These are phyloP conservation scores for Auanema freiburgensis DNA, from an alignment of 2,888 invertebrate genomes.

Conservation along the genomic window DNA sequence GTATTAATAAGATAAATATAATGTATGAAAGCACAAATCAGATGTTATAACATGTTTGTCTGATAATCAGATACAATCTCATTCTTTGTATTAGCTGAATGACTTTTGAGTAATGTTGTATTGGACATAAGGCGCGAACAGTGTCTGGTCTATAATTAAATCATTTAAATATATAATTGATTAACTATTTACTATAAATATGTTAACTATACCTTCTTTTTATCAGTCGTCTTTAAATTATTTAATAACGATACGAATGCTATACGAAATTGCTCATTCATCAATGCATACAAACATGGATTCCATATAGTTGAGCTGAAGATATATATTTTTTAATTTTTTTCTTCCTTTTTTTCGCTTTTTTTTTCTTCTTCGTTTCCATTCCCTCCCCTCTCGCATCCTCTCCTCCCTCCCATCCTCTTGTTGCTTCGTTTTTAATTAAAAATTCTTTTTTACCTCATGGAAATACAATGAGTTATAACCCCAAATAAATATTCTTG, in stretches of 20 bases:
- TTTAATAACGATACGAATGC: slow-evolving; percentile 50
- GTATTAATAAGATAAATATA: too few relatives aligned
- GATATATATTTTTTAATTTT: slow-evolving; percentile 8
- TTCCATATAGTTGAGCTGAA: slow-evolving; percentile 58
- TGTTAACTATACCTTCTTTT: slow-evolving; percentile 25
- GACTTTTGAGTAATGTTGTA: neutral
- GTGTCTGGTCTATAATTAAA: neutral
- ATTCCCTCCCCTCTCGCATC: neutral
- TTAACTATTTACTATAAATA: neutral
- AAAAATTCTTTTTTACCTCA: slow-evolving; percentile 39
- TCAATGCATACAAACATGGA: slow-evolving; percentile 56
- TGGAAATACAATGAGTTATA: slow-evolving; percentile 62
- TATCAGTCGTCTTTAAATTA: slow-evolving; percentile 19
- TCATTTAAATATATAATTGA: neutral
- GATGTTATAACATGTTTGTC: too few relatives aligned
- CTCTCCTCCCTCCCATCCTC: slow-evolving; percentile 1
- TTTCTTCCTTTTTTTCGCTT: neutral
- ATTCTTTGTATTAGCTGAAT: neutral
- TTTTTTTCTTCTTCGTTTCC: neutral
- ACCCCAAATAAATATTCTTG: slow-evolving; percentile 61
- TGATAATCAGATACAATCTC: too few relatives aligned
- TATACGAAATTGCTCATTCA: slow-evolving; percentile 61
- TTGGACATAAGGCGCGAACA: slow-evolving; percentile 4
- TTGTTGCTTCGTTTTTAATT: neutral
- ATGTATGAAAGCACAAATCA: too few relatives aligned